Base-by-base conservation (phyloP, 2,888 invertebrate species). In the Drosophila borborema region DNA sequence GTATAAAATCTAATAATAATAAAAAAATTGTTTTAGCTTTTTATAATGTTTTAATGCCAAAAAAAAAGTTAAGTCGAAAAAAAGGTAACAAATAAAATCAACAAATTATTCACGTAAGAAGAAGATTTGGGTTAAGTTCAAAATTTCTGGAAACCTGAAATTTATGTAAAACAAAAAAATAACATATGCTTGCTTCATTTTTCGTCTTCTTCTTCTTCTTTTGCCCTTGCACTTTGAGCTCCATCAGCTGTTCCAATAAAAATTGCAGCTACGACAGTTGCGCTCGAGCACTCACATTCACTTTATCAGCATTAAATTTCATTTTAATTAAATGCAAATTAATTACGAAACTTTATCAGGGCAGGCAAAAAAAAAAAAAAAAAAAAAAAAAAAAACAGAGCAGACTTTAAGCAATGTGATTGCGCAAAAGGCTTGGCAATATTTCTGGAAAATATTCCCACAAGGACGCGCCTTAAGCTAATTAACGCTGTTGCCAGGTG, bases 291-390 rank as follows among this genome's bases (percentile, higher is more conserved):
- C n/a, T 65, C 45, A 40, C 53, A 31, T 48, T 48, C 59, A 41
- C 72, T 78, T 80, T 67, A 75, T 80, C 67, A 60, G 62, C 76
- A 72, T 75, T 75, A 71, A 80, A 65, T 75, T 72, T 65, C 48
- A 18, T 46, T 64, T 72, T 68, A 80, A 78, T 80, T 55, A 75
- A 80, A 80, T 72, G 72, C 64, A 75, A 75, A 80, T 80, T 65
- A 75, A 75, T 80, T 80, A 63, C 67, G 43, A 48, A 80, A 67
- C 45, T 80, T 67, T 53, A 63, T 66, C 70, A 79, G 41, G 62
- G n/a, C 51, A 23, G 34, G 54, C 18, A n/a, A 31, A 31, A 63
- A 9, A 14, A 18, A 43, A 56, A 14, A n/a, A 16, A 12, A n/a
- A 9, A 12, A 31, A 18, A 36, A 41, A 23, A n/a, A 18, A 14